Evolutionary conservation across 2,113 vertebrate genomes (phyloP).

Genomic region (Ptilorrhoa leucosticta): DNA sequence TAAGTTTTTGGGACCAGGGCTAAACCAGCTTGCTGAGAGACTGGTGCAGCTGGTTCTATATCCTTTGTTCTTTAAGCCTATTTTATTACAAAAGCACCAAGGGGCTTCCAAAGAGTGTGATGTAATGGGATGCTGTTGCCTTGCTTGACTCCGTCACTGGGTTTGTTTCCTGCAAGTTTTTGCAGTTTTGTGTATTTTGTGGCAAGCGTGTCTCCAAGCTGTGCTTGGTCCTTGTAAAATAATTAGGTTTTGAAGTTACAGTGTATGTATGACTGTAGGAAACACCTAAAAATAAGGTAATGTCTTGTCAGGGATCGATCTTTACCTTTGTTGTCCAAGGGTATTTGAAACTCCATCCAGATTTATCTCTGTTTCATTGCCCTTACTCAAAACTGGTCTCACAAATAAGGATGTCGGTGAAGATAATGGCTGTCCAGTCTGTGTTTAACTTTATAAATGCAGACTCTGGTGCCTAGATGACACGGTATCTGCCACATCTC

Average conservation of each 20-base stretch:
- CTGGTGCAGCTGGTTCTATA: neutral
- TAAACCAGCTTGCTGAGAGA: neutral
- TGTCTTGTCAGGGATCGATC: neutral
- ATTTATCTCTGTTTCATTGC: neutral
- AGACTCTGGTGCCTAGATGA: neutral
- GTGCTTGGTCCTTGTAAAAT: neutral
- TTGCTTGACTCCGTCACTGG: neutral
- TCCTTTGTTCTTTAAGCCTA: conserved; percentile 1
- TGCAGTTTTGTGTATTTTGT: neutral
- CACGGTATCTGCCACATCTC: neutral
- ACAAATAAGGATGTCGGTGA: neutral
- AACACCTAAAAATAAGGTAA: neutral
- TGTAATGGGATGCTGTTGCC: neutral
- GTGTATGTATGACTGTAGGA: neutral
- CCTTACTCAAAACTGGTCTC: neutral
- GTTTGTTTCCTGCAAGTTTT: neutral
- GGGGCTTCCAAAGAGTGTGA: neutral
- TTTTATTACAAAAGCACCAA: neutral
- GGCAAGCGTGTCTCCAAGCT: neutral
- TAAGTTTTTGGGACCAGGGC: neutral
- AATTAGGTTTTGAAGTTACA: neutral
- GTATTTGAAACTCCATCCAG: neutral
- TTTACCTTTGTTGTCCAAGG: neutral
- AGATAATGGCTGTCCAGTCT: neutral
- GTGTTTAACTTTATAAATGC: neutral